Evolutionary conservation across 2,113 vertebrate species (phyloP), one percentile per base, ranked within the genome.

Genomic region (Sphyrna mokarran): DNA sequence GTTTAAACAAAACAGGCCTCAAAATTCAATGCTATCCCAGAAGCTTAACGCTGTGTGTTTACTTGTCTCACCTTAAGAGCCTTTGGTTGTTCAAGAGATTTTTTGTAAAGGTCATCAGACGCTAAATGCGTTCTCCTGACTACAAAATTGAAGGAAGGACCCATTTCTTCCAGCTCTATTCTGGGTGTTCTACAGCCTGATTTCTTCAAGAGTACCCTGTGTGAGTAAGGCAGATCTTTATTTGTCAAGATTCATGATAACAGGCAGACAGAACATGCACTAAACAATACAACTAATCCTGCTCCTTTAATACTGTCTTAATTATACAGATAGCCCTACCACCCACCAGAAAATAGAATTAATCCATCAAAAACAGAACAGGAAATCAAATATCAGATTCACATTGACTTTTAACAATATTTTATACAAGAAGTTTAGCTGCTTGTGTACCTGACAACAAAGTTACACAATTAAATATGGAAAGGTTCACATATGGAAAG

Each of bases 101-200:
- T 96, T 95, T 98, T 99, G 97, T 98, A 99, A 96, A 99, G 97
- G 97, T 99, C 98, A 61, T 99, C 98, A 76, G 99, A 99, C 18
- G 99, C 98, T 96, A 99, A 96, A 96, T 99, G 99, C 0, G 98
- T 98, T 96, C 99, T 98, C 96, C 99, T 98, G 90, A 99, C 94
- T 61, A 98, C 97, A 48, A 99, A 97, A 96, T 99, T 98, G 96
- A 99, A 97, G 0, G 98, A 98, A 0, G 99, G 99, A 1, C 99
- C 99, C 89, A 99, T 99, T 96, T 99, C 99, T 97, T 99, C 99
- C 96, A 99, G 97, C 96, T 99, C 98, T 69, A 99, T 98, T 85
- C 99, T 97, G 0, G 99, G 99, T 2, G 98, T 99, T 96, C 98
- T 98, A 95, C 98, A 99, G 13, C 99, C 99, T 6, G 99, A 99